Base-by-base conservation (phyloP, 1,140 invertebrate genomes). In the Aradophagus sp. region DNA sequence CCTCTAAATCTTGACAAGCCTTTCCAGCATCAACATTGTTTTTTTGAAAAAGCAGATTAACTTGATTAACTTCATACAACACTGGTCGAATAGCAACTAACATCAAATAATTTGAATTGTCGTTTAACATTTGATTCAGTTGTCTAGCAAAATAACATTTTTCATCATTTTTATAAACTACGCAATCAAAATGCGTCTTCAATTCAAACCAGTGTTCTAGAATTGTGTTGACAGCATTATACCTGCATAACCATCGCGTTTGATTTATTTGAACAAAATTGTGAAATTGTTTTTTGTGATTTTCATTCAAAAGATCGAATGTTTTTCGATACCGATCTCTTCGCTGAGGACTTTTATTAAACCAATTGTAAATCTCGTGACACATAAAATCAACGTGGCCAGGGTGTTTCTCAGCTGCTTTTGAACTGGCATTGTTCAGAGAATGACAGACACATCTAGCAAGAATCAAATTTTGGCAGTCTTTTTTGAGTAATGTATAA, bases 21-120 rank as follows among this genome's bases (percentile, higher is more conserved):
- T 36, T 47, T 41, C 69, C 59, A 14, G 68, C 13, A 67, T 80
- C 76, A 15, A 68, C 53, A 19, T 65, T 61, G 5, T 68, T 52
- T 29, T 48, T 63, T 74, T 80, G 61, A 36, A 77, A 78, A 35
- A 65, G 36, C 17, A 75, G 35, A 50, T 77, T 78, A 10, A 69
- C 15, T 27, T 52, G 39, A 32, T 62, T 65, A 17, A 73, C 42
- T 53, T 75, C 74, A 7, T 45, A 50, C n/a, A 80, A 45, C 29
- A 70, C 59, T 10, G 66, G 66, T 19, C 67, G 35, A 15, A 75
- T 27, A 35, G 70, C 36, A 11, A 62, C 8, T 3, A 75, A 16
- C 23, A 68, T 63, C 10, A 73, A 45, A 10, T 48, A 47, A 56
- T 74, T 78, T 10, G 15, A 35, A 42, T 70, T 41, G 20, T 79